Base-by-base conservation (phyloP, 2,113 vertebrate species). In the Gila orcuttii region DNA sequence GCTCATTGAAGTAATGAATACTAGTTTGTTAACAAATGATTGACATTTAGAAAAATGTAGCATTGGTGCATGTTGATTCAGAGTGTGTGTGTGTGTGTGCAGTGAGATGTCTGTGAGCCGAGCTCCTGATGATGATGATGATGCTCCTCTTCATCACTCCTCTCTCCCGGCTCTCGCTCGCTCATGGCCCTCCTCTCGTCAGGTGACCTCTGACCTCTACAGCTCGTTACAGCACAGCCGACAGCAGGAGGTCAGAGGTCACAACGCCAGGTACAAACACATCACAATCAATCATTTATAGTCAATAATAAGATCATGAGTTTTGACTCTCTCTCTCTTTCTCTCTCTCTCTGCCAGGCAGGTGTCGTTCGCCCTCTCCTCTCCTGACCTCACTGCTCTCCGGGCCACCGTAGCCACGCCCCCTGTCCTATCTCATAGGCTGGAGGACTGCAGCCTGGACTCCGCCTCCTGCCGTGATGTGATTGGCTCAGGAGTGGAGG, bases 161-260 rank as follows among this genome's bases (percentile, higher is more conserved):
- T 69, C 57, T 80, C 62, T 62, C 75, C 69, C 86, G 89, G 25
- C 75, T 52, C 33, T 80, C 28, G 62, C 82, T 0, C 36, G 39
- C 13, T 84, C 93, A 21, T 86, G 78, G 76, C 66, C 87, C 9
- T 55, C 74, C 1, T 95, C 93, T 59, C 93, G 93, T 0, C 90
- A 93, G 84, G 94, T 95, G 78, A 95, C 94, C 1, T 89, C 94
- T 0, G 92, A 91, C n/a, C 94, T 95, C 36, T 95, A 95, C 39
- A 77, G 93, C 6, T 95, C 95, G 4, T 86, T 96, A 76, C 93
- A 91, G 80, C 91, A 89, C 39, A 94, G 93, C 88, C 90, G 89
- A 84, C 91, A 94, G 76, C 91, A 93, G 0, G 94, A 94, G 83
- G 88, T 87, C 33, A 91, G 90, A 1, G 90, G 89, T 23, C 87